These are phyloP conservation scores for Colletes latitarsis DNA, from an alignment of 1,140 invertebrate genomes.

Conservation along the genomic window DNA sequence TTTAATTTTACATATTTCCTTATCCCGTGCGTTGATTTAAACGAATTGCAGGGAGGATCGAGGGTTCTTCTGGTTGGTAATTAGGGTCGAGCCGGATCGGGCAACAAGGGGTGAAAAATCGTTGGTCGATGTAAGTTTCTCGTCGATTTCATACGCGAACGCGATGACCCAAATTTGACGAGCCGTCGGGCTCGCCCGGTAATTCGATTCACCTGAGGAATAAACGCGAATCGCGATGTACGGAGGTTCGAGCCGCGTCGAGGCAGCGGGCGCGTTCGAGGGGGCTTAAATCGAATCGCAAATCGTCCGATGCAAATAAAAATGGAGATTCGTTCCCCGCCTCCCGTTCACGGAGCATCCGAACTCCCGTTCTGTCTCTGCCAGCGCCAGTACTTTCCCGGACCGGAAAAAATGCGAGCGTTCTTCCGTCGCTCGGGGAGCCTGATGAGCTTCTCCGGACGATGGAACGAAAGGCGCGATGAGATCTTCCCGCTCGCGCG, in stretches of 20 bases:
- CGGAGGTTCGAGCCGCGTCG: slow-evolving; percentile 16
- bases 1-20: too few species aligned
- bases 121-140: slow-evolving; percentile 10
- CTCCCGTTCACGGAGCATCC: slow-evolving; percentile 1
- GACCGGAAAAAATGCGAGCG: slow-evolving; percentile 31
- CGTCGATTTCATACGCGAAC: neutral
- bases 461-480: slow-evolving; percentile 1
- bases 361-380: neutral
- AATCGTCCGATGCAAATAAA: slow-evolving; percentile 70
- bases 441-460: slow-evolving; percentile 15
- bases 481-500: neutral
- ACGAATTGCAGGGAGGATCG: slow-evolving; percentile 13
- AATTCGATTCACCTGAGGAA: slow-evolving; percentile 65
- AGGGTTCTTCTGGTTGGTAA: slow-evolving; percentile 14
- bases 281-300: slow-evolving; percentile 69
- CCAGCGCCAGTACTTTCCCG: slow-evolving; percentile 20
- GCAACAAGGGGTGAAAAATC: neutral
- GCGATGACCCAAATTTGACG: slow-evolving; percentile 55
- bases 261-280: slow-evolving; percentile 42
- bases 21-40: slow-evolving; percentile 4
- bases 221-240: slow-evolving; percentile 67
- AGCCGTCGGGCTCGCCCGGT: slow-evolving; percentile 24
- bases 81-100: neutral
- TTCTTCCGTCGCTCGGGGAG: slow-evolving; percentile 29
- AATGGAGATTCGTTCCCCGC: slow-evolving; percentile 63